phyloP scores from a whole-genome alignment of 2,797 vertebrate genomes.

The Lepidocolaptes lacrymiger region DNA sequence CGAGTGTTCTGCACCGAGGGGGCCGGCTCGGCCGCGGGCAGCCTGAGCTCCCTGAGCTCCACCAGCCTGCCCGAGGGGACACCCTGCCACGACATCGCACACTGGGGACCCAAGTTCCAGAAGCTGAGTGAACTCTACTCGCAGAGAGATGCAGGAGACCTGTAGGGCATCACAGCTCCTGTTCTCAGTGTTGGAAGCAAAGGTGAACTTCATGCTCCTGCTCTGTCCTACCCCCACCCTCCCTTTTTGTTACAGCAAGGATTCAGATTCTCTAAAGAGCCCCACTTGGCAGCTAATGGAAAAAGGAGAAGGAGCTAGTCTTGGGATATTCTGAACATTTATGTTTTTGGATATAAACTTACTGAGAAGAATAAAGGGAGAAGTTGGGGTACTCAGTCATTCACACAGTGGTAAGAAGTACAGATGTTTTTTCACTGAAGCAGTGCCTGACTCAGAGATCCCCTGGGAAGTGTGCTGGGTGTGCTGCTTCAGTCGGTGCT shows the following conservation, averaged over 20 bases:
- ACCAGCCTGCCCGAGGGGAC: constrained; percentile 74
- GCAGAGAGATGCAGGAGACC: constrained; percentile 76
- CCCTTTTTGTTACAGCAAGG: not conserved
- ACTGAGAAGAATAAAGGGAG: not conserved
- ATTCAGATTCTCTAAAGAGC: not conserved
- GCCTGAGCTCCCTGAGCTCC: constrained; percentile 83
- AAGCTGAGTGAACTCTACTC: constrained; percentile 87
- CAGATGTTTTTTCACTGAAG: not conserved
- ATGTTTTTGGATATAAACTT: too few species aligned
- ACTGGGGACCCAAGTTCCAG: constrained; percentile 88
- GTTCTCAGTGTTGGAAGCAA: not conserved
- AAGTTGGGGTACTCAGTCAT: not conserved
- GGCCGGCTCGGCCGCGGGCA: constrained; percentile 80
- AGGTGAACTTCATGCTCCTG: not conserved
- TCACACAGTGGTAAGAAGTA: not conserved
- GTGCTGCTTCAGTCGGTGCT: not conserved
- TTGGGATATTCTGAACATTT: not conserved
- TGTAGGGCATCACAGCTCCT: constrained; percentile 38
- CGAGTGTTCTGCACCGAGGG: constrained; percentile 87
- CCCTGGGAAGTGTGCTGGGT: not conserved
- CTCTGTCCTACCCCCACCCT: rapidly evolving
- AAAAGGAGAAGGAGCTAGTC: not conserved
- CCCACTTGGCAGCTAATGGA: not conserved
- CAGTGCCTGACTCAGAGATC: not conserved
- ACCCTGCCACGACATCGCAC: constrained; percentile 75